phyloP scores from a whole-genome alignment of 2,888 invertebrate species.

The Lasioglossum zephyrum region DNA sequence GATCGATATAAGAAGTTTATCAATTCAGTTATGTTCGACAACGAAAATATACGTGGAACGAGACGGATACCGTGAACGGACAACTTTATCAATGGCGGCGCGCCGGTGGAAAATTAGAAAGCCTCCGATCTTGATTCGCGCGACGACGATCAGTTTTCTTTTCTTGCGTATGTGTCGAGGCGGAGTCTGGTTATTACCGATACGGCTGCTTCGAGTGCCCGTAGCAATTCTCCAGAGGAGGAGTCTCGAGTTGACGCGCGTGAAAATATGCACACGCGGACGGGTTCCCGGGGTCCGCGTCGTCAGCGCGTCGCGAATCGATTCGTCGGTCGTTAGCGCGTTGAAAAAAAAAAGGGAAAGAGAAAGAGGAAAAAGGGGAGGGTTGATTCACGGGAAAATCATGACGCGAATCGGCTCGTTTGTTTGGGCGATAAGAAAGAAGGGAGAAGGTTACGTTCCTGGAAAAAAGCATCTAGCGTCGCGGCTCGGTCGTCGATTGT shows the following conservation, averaged over 20 bases:
- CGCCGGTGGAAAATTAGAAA: background rate
- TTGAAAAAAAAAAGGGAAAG: background rate
- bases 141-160: background rate
- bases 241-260: background rate
- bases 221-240: background rate
- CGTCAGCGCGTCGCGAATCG: background rate
- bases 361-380: background rate
- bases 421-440: slow-evolving; percentile 1
- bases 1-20: too few species aligned
- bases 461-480: slow-evolving; percentile 14
- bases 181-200: background rate
- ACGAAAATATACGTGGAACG: too few species aligned
- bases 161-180: background rate
- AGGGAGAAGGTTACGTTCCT: slow-evolving; percentile 20
- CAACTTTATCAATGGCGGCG: background rate
- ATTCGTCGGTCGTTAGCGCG: slow-evolving; percentile 6
- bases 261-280: background rate
- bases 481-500: background rate
- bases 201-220: background rate
- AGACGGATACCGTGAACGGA: background rate
- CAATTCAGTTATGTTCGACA: too few species aligned
- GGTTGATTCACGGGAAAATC: slow-evolving; percentile 2
- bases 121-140: background rate
- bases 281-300: background rate
- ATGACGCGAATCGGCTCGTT: background rate